Evolutionary conservation across 2,888 invertebrate species (phyloP), one percentile per base, ranked within the genome.

Genomic region (Beris chalybata): DNA sequence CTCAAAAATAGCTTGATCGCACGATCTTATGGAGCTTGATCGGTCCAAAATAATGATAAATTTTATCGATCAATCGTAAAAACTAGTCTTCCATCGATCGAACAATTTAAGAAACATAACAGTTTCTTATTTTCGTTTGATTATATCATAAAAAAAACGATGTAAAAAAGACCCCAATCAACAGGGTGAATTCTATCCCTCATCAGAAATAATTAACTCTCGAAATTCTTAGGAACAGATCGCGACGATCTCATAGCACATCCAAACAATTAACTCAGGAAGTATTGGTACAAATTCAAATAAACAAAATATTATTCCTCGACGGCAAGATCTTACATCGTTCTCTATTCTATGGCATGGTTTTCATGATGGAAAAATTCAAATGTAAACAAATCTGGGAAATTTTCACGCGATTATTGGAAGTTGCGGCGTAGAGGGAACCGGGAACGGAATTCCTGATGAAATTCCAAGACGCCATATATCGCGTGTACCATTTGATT

Each of bases 261-360:
- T 54, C 54, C 54, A 54, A 54, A 54, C 54, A 54, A 54, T 54
- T 48, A 54, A 38, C 9, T 38, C 31, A 54, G 54, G 54, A 54
- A 31, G 31, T 54, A 11, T 54, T 54, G n/a, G 13, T 11, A 9
- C 30, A 54, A 31, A 31, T 9, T 31, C 31, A 54, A 54, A 54
- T 54, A 54, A 54, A 54, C 54, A 38, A 38, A 9, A 38, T 7
- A 38, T 38, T 38, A 38, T 9, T 22, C 38, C 38, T 38, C 38
- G 38, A 38, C 38, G 9, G 38, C 7, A 4, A 22, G 22, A 22
- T 22, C 22, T 38, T 9, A 38, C 9, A 54, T 54, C 9, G 31
- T 22, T 48, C 15, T 13, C 22, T 22, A 3, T 48, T 6, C 48
- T n/a, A 12, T 13, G 48, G 48, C 48, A 6, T 5, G 48, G 13